These are phyloP conservation scores for Polyommatus icarus DNA, from an alignment of 2,888 invertebrate species.

Conservation along the genomic window DNA sequence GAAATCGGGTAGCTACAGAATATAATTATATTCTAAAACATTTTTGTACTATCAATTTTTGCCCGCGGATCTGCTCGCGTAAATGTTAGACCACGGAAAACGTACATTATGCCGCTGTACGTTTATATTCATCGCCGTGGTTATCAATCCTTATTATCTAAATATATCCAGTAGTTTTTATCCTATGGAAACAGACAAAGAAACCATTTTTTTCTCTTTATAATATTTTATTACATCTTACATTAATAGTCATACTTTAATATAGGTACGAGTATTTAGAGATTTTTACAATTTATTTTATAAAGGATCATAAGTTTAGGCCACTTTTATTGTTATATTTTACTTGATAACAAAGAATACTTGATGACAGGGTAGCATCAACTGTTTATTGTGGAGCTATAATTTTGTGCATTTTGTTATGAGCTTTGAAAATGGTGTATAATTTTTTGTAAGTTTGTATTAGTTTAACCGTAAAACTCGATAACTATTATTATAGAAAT, in stretches of 20 bases:
- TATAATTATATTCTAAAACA: too few relatives aligned
- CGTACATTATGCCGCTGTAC: too few relatives aligned
- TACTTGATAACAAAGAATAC: background rate
- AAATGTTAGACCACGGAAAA: too few relatives aligned
- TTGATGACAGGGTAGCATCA: background rate
- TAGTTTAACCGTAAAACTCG: background rate
- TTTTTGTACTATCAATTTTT: too few relatives aligned
- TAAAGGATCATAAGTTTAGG: background rate
- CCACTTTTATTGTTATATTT: background rate
- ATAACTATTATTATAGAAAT: background rate
- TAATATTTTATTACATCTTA: background rate
- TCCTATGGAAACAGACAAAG: too few relatives aligned
- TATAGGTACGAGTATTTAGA: too few relatives aligned
- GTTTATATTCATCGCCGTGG: too few relatives aligned
- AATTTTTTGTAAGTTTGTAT: background rate
- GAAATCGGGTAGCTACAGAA: background rate
- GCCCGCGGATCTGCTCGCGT: too few relatives aligned
- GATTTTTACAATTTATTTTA: too few relatives aligned
- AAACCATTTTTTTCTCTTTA: background rate
- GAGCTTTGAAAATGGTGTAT: background rate
- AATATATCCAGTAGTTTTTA: too few relatives aligned
- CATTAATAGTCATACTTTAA: too few relatives aligned
- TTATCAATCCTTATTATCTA: too few relatives aligned
- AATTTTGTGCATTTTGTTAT: conserved; percentile 11
- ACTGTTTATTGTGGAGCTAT: background rate